These are phyloP conservation scores for Scaptomyza pallida DNA, from an alignment of 1,140 invertebrate genomes.

Conservation along the genomic window DNA sequence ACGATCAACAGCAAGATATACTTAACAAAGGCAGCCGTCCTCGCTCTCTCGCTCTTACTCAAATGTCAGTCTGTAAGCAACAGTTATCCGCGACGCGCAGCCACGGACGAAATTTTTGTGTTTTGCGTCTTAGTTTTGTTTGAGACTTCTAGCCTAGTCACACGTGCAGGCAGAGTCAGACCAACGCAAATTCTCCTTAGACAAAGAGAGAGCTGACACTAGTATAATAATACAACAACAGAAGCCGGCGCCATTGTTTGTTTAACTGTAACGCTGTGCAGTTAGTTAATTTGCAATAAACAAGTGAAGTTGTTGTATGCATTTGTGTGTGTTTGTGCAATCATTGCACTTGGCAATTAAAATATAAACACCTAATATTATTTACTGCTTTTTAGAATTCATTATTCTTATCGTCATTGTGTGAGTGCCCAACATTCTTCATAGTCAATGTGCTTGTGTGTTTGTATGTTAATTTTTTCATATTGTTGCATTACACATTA, in stretches of 20 bases:
- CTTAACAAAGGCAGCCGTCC: too few relatives aligned
- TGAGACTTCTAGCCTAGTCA: too few relatives aligned
- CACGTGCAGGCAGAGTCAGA: conserved; percentile 13
- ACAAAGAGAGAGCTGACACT: background rate
- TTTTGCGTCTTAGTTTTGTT: too few relatives aligned
- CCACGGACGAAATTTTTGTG: too few relatives aligned
- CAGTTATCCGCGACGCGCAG: too few relatives aligned
- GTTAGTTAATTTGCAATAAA: background rate
- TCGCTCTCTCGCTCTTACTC: too few relatives aligned
- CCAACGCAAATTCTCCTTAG: background rate
- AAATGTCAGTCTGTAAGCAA: too few relatives aligned
- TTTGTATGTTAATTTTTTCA: conserved; percentile 2
- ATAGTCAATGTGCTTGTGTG: conserved; percentile 1
- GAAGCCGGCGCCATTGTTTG: conserved; percentile 1
- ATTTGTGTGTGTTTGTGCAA: conserved; percentile 13
- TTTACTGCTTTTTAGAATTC: conserved; percentile 39
- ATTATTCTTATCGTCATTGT: conserved; percentile 12
- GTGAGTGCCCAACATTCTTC: conserved; percentile 8
- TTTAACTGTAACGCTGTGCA: conserved; percentile 12
- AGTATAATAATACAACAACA: background rate
- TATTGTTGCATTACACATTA: background rate
- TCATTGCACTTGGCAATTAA: background rate
- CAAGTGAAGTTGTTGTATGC: conserved; percentile 16
- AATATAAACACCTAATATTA: conserved; percentile 27
- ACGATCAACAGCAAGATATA: too few relatives aligned